A percentile compares a stretch with the other conserved stretches of the same genome.
These are phyloP conservation scores for Notechis scutatus DNA, from an alignment of 2,113 vertebrate species.

Conservation along the genomic window DNA sequence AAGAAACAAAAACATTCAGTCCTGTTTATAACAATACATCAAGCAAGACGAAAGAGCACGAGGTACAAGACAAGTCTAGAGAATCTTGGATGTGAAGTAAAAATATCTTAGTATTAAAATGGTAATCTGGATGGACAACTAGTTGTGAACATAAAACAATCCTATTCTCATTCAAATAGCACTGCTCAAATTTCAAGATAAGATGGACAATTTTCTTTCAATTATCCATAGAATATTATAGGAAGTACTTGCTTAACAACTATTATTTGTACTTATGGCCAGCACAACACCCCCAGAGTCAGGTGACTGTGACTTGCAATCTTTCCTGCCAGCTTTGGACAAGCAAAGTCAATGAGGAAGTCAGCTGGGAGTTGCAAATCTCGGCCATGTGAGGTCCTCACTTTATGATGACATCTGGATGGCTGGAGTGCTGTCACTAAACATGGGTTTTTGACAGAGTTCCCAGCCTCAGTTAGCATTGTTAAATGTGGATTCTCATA, in stretches of 20 bases:
- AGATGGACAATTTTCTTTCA: not conserved
- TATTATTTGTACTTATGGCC: not conserved
- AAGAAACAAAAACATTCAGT: not conserved
- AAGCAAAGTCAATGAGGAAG: not conserved
- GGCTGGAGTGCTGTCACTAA: not conserved
- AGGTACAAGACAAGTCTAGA: not conserved
- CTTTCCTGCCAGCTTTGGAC: not conserved
- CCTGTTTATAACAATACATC: not conserved
- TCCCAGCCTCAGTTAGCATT: not conserved
- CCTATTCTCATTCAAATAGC: not conserved
- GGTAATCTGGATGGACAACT: not conserved
- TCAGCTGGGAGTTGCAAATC: not conserved
- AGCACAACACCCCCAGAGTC: not conserved
- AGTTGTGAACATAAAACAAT: not conserved
- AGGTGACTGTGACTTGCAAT: not conserved
- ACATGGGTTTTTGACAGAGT: not conserved
- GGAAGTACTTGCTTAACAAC: not conserved
- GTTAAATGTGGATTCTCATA: not conserved
- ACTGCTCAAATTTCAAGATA: not conserved
- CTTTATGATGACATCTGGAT: not conserved
- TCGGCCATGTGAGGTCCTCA: not conserved
- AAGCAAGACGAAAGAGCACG: not conserved
- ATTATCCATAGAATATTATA: not conserved
- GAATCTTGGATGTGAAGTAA: not conserved
- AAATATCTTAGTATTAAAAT: not conserved